A percentile compares a stretch with the other conserved stretches of the same genome.
Conservation (phyloP, 2,888 invertebrate genomes). For the Cheilosia vulpina region DNA sequence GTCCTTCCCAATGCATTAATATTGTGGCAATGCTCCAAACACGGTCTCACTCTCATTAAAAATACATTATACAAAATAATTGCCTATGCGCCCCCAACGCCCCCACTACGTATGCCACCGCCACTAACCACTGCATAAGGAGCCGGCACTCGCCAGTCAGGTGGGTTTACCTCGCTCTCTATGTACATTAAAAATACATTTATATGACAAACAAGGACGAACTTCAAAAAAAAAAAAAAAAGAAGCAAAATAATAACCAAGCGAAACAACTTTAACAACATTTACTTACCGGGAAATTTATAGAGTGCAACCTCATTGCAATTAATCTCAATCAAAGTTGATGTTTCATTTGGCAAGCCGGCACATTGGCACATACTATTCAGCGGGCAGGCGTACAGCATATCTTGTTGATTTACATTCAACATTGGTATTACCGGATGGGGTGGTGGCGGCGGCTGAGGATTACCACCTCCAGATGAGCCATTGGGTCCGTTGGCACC, state of each 20-base stretch:
- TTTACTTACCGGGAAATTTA: slow-evolving; percentile 83
- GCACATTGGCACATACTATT: slow-evolving; percentile 84
- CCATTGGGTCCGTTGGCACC: slow-evolving; percentile 76
- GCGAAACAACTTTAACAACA: slow-evolving; percentile 28
- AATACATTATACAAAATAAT: slow-evolving; percentile 71
- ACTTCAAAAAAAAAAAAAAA: neutral
- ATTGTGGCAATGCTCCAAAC: slow-evolving; percentile 38
- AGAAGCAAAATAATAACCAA: neutral
- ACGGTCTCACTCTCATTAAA: slow-evolving; percentile 66
- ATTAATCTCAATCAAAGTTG: slow-evolving; percentile 83
- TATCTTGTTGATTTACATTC: slow-evolving; percentile 82
- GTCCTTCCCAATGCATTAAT: slow-evolving; percentile 63
- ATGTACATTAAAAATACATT: slow-evolving; percentile 39
- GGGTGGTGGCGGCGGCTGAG: slow-evolving; percentile 51
- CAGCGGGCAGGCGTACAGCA: slow-evolving; percentile 83
- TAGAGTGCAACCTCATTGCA: slow-evolving; percentile 84
- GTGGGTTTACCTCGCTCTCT: neutral
- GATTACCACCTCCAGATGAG: slow-evolving; percentile 76
- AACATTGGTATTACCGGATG: slow-evolving; percentile 79
- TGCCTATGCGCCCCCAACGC: slow-evolving; percentile 37
- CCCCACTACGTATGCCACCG: slow-evolving; percentile 4
- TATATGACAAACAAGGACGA: slow-evolving; percentile 10
- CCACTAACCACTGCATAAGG: slow-evolving; percentile 51
- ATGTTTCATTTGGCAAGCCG: slow-evolving; percentile 83
- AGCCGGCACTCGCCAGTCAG: slow-evolving; percentile 8